Conservation (phyloP, 1,140 invertebrate genomes). For the Drosophila albomicans region DNA sequence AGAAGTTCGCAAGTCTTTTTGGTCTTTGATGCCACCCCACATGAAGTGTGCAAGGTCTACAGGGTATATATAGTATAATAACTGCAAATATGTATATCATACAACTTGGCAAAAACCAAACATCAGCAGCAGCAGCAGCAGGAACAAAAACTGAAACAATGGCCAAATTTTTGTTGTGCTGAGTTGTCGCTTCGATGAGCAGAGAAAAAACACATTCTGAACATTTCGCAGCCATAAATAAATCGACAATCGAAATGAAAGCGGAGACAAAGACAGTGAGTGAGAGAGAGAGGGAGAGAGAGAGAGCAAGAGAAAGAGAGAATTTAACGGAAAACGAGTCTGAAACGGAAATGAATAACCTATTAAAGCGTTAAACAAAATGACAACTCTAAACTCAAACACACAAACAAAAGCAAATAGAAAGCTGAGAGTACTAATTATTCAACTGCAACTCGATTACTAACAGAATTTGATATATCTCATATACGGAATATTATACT, state of each 20-base stretch:
- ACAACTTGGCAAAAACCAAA: conserved; percentile 9
- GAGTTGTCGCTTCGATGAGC: conserved; percentile 25
- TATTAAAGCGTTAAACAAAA: conserved; percentile 5
- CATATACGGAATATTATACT: too few species aligned
- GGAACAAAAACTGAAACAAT: neutral
- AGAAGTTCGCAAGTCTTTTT: too few species aligned
- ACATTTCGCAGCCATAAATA: neutral
- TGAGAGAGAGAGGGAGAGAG: neutral
- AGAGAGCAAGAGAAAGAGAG: conserved; percentile 3
- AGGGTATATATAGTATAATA: neutral
- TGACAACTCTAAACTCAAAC: neutral
- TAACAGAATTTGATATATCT: too few species aligned
- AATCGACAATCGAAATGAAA: conserved; percentile 3
- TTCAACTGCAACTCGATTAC: too few species aligned
- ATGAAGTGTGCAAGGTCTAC: neutral
- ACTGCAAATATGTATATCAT: conserved; percentile 28
- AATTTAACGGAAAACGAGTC: conserved; percentile 6
- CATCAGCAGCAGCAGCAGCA: neutral
- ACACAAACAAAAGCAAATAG: neutral
- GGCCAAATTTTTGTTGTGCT: conserved; percentile 20
- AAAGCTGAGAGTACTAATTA: neutral
- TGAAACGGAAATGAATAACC: conserved; percentile 7
- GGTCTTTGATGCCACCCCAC: too few species aligned
- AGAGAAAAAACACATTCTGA: conserved; percentile 6
- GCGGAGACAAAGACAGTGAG: neutral